Conservation (phyloP, 2,797 vertebrate species). For the Chelon labrosus region DNA sequence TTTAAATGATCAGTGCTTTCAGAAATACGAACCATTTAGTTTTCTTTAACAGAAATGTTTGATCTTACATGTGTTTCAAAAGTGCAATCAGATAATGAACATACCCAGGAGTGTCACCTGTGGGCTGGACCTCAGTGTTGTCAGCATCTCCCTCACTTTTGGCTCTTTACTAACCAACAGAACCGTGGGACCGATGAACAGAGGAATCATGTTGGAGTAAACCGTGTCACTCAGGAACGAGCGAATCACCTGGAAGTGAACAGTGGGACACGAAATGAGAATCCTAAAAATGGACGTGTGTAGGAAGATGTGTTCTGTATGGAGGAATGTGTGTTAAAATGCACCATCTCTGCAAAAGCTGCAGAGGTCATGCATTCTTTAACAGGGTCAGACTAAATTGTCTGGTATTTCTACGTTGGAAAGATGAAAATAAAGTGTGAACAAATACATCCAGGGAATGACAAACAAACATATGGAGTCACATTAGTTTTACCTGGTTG, state of each 20-base stretch:
- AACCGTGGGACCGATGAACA: constrained; percentile 88
- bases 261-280: neutral
- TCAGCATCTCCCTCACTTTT: constrained; percentile 91
- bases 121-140: constrained; percentile 80
- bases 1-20: too few relatives aligned
- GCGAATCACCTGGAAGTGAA: constrained; percentile 81
- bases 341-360: neutral
- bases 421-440: too few relatives aligned
- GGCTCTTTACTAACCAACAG: constrained; percentile 89
- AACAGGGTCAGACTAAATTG: too few relatives aligned
- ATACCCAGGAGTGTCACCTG: constrained; percentile 91
- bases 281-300: too few relatives aligned
- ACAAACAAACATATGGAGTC: neutral
- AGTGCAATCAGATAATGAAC: neutral
- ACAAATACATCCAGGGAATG: too few relatives aligned
- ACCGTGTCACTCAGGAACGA: constrained; percentile 83
- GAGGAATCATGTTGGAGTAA: constrained; percentile 87
- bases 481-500: constrained; percentile 85
- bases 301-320: neutral
- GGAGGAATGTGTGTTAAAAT: neutral
- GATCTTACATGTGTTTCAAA: too few relatives aligned
- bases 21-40: too few relatives aligned
- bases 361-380: too few relatives aligned
- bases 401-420: too few relatives aligned
- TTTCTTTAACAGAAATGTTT: too few relatives aligned